These are phyloP conservation scores for Actinia tenebrosa DNA, from an alignment of 64 coral and sea anemone species.

Conservation along the genomic window DNA sequence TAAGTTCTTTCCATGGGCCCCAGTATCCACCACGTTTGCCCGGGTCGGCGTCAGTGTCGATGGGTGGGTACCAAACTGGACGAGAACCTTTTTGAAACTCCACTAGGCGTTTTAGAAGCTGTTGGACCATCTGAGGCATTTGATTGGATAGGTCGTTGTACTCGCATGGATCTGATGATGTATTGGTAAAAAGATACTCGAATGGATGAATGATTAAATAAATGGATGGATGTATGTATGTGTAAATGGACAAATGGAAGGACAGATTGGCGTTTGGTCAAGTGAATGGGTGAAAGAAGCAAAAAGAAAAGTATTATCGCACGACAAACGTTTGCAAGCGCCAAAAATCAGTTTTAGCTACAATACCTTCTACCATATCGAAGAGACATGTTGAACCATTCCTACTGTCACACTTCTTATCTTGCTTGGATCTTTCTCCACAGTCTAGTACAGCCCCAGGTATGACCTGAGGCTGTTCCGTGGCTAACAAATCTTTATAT, in stretches of 20 bases:
- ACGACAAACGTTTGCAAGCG: no score
- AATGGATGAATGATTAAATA: background rate
- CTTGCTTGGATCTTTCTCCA: background rate
- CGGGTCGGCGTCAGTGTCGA: slow-evolving; percentile 53
- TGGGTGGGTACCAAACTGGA: slow-evolving; percentile 60
- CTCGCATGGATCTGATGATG: slow-evolving; percentile 73
- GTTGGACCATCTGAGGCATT: slow-evolving; percentile 36
- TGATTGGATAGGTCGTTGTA: slow-evolving; percentile 59
- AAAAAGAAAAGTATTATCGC: background rate
- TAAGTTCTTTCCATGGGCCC: slow-evolving; percentile 42
- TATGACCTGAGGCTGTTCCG: background rate
- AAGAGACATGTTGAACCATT: slow-evolving; percentile 23
- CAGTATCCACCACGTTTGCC: slow-evolving; percentile 32
- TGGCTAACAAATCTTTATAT: background rate
- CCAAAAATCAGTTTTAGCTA: background rate
- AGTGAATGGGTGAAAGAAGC: no score
- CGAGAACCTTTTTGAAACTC: slow-evolving; percentile 36
- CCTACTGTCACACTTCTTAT: background rate
- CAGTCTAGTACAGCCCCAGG: slow-evolving; percentile 41
- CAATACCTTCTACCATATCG: slow-evolving; percentile 40
- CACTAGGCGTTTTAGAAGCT: slow-evolving; percentile 45
- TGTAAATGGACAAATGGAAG: background rate
- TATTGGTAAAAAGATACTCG: background rate
- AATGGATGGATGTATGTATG: background rate
- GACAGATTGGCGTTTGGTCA: no score